Evolutionary conservation across 2,888 invertebrate genomes (phyloP), one percentile per base, ranked within the genome.

Genomic region (Synergus japonicus): DNA sequence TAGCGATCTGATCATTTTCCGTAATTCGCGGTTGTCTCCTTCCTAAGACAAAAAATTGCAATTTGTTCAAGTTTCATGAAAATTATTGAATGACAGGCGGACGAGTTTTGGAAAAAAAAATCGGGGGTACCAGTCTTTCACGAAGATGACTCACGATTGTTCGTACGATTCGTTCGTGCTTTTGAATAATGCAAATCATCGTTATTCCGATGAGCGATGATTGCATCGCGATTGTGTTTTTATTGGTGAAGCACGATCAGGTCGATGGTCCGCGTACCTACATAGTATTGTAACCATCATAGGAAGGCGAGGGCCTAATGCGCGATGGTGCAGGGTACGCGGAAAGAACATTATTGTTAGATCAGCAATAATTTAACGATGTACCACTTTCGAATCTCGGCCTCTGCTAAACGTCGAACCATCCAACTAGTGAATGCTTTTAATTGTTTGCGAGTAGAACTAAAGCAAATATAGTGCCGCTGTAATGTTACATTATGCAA

Each of bases 121-220:
- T 73, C 54, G 29, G 37, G 15, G 41, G 41, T 41, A 73, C n/a
- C n/a, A 37, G 73, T 54, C 37, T 54, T 81, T 79, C 83, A 79
- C 79, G 82, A 76, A 81, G 84, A 84, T 84, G 82, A 80, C 79
- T 82, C 83, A 84, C 83, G 82, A 81, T 80, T 67, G 80, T 78
- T 80, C 81, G 78, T 84, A 84, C 81, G 83, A 85, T 83, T 85
- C 76, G 81, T 81, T 85, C 85, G 84, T 85, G 85, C 85, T 82
- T 81, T 83, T 85, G 86, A 89, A 89, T 89, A 88, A 87, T 87
- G 89, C 89, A 89, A 88, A 89, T 89, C 89, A 85, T 86, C 84
- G 84, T 83, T 87, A 83, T 85, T 85, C 85, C 86, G 84, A 84
- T 82, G 82, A 81, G 85, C 86, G 86, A 88, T 89, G 88, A 88